A percentile compares a stretch with the other conserved stretches of the same genome.
These are phyloP conservation scores for Drosophila tropicalis DNA, from an alignment of 1,140 invertebrate species.

Conservation along the genomic window DNA sequence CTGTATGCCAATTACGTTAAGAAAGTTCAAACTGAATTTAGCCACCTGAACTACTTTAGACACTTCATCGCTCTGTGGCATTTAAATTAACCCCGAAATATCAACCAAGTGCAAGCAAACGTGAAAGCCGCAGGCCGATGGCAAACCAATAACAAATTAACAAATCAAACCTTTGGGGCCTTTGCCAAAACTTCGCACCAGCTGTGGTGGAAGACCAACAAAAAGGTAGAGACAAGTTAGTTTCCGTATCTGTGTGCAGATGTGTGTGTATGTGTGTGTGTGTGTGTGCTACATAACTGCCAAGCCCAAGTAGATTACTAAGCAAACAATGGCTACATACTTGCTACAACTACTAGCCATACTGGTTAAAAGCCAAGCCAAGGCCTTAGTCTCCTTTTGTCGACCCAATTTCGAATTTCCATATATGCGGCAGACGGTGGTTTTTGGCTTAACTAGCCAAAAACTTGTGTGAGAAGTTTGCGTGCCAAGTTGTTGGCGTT, in stretches of 20 bases:
- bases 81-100: background rate
- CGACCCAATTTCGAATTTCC: constrained; percentile 68
- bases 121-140: constrained; percentile 25
- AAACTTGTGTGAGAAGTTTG: constrained; percentile 72
- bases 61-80: background rate
- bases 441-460: constrained; percentile 78
- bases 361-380: constrained; percentile 48
- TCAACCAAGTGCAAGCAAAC: background rate
- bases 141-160: constrained; percentile 71
- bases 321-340: constrained; percentile 60
- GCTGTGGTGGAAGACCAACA: constrained; percentile 69
- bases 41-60: background rate
- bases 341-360: constrained; percentile 48
- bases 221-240: constrained; percentile 30
- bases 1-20: background rate
- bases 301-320: constrained; percentile 63
- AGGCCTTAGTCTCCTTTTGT: constrained; percentile 31
- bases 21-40: constrained; percentile 1
- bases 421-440: constrained; percentile 63
- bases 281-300: constrained; percentile 35
- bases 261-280: constrained; percentile 19
- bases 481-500: constrained; percentile 70
- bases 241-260: background rate
- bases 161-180: constrained; percentile 62
- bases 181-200: constrained; percentile 69